Conservation (phyloP, 2,888 invertebrate species). For the Hydrotaea diabolus region DNA sequence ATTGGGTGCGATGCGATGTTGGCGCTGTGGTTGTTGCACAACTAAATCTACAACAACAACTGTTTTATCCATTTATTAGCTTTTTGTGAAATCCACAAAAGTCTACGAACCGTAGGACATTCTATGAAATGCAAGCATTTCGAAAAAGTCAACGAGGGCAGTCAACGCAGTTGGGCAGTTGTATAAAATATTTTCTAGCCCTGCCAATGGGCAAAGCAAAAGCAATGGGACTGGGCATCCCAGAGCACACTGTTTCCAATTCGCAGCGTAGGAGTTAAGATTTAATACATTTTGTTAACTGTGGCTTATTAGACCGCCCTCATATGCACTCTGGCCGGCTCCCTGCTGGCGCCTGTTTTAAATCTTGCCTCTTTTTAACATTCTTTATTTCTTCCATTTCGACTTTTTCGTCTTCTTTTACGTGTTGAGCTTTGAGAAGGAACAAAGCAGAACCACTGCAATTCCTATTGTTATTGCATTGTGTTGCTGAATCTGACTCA, state of each 20-base stretch:
- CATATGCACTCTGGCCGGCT: too few relatives aligned
- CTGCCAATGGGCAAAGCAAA: too few relatives aligned
- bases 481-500: conserved; percentile 14
- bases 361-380: not conserved
- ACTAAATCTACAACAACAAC: not conserved
- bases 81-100: conserved; percentile 16
- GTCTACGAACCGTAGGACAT: not conserved
- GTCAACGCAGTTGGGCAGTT: not conserved
- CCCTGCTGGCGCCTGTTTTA: not conserved
- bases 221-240: too few relatives aligned
- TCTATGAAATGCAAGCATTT: not conserved
- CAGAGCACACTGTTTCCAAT: too few relatives aligned
- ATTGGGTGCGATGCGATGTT: not conserved
- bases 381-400: not conserved
- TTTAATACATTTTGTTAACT: too few relatives aligned
- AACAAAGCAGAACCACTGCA: conserved; percentile 20
- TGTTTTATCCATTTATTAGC: conserved; percentile 52
- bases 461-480: conserved; percentile 18
- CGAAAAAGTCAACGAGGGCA: not conserved
- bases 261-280: too few relatives aligned
- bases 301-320: too few relatives aligned
- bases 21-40: conserved; percentile 18
- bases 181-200: too few relatives aligned
- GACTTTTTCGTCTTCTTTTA: not conserved
- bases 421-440: conserved; percentile 25